phyloP scores from a whole-genome alignment of 2,888 invertebrate genomes.

The Lutraria lutraria region DNA sequence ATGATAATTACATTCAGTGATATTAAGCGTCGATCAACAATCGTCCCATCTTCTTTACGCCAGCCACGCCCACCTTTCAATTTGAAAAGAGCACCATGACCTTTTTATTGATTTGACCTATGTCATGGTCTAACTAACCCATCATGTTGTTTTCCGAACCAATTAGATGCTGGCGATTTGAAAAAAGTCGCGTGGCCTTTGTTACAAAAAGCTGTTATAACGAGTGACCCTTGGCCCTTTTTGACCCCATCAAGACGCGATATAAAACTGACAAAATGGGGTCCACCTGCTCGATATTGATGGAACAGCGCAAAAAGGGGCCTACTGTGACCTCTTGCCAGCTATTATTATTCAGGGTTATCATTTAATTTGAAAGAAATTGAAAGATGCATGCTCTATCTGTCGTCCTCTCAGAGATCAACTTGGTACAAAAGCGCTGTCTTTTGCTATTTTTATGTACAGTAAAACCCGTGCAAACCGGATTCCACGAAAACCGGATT shows the following conservation, averaged over 20 bases:
- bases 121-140: slow-evolving; percentile 49
- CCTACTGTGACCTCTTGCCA: slow-evolving; percentile 54
- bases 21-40: slow-evolving; percentile 24
- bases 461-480: too few relatives aligned
- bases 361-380: slow-evolving; percentile 47
- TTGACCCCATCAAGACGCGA: slow-evolving; percentile 61
- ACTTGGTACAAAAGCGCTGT: background rate
- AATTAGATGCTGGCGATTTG: slow-evolving; percentile 63
- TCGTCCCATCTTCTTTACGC: slow-evolving; percentile 36
- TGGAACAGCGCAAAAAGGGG: slow-evolving; percentile 59
- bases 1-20: slow-evolving; percentile 53
- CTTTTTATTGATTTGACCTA: slow-evolving; percentile 69
- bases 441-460: background rate
- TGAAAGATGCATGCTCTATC: slow-evolving; percentile 25
- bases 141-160: slow-evolving; percentile 66
- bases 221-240: slow-evolving; percentile 64
- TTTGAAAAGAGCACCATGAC: slow-evolving; percentile 57
- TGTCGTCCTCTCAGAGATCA: background rate
- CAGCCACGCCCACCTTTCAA: slow-evolving; percentile 39
- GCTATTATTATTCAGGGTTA: slow-evolving; percentile 47
- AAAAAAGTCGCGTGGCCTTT: slow-evolving; percentile 73
- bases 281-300: slow-evolving; percentile 60
- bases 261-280: slow-evolving; percentile 57
- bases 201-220: slow-evolving; percentile 66
- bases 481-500: too few relatives aligned